phyloP scores from a whole-genome alignment of 2,888 invertebrate species.

The Lepidochitona cinerea region DNA sequence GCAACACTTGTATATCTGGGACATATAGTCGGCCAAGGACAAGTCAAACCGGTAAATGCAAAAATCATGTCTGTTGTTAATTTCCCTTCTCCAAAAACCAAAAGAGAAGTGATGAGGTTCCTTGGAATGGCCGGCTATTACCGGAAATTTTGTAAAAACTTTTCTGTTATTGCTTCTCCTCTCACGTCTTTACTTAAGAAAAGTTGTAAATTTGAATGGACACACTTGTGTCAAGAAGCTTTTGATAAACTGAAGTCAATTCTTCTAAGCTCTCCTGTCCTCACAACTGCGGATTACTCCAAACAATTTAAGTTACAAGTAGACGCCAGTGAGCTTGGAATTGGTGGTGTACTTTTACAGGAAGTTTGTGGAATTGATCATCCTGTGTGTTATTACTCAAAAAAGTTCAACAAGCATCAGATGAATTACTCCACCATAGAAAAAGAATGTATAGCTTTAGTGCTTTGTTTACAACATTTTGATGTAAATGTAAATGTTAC shows the following conservation, averaged over 20 bases:
- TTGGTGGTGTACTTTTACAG: conserved; percentile 39
- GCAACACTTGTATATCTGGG: conserved; percentile 29
- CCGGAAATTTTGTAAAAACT: conserved; percentile 30
- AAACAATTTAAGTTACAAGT: conserved; percentile 34
- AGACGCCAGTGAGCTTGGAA: conserved; percentile 43
- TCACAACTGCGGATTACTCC: conserved; percentile 17
- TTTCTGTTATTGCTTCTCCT: conserved; percentile 20
- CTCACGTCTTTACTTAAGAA: conserved; percentile 19
- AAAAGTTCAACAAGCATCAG: conserved; percentile 24
- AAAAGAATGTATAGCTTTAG: conserved; percentile 35
- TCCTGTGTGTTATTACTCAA: conserved; percentile 36
- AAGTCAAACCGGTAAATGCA: conserved; percentile 26
- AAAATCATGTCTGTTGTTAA: conserved; percentile 23
- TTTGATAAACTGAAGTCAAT: conserved; percentile 51
- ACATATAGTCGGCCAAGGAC: conserved; percentile 35
- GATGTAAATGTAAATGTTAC: conserved; percentile 25
- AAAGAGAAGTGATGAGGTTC: conserved; percentile 29
- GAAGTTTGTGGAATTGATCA: conserved; percentile 29
- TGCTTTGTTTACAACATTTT: conserved; percentile 34
- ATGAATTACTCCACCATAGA: conserved; percentile 36
- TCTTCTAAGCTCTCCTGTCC: conserved; percentile 20
- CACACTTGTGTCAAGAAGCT: conserved; percentile 41
- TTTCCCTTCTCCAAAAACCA: conserved; percentile 22
- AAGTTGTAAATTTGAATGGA: conserved; percentile 44
- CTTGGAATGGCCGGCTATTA: conserved; percentile 30